A percentile compares a stretch with the other conserved stretches of the same genome.
These are phyloP conservation scores for Percopsis transmontana DNA, from an alignment of 2,113 vertebrate species.

Conservation along the genomic window DNA sequence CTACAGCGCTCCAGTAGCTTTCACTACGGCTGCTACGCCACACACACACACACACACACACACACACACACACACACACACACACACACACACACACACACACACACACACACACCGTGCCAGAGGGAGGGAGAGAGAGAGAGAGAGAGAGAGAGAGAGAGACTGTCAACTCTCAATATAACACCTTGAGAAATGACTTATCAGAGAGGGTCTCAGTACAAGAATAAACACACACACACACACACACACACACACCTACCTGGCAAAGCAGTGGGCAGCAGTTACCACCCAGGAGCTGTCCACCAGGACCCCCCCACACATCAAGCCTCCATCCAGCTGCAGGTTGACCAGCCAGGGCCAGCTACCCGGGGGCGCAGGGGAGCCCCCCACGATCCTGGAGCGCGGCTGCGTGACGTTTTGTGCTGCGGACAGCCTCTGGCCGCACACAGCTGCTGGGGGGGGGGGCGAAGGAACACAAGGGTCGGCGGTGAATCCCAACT, in stretches of 20 bases:
- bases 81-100: slow-evolving; percentile 6
- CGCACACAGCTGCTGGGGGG: slow-evolving; percentile 77
- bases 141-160: not conserved
- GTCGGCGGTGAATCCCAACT: not conserved
- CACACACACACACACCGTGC: slow-evolving; percentile 1
- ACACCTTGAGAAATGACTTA: not conserved
- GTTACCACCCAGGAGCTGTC: slow-evolving; percentile 90
- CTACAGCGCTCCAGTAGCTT: slow-evolving; percentile 87
- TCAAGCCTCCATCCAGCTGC: slow-evolving; percentile 85
- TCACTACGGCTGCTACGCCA: slow-evolving; percentile 82
- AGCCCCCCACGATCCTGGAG: slow-evolving; percentile 87
- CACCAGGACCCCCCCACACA: slow-evolving; percentile 93
- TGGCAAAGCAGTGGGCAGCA: slow-evolving; percentile 91
- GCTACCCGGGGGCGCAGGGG: slow-evolving; percentile 79
- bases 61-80: slow-evolving; percentile 11
- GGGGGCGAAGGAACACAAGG: not conserved
- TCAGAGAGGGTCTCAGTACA: not conserved
- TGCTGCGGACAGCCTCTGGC: slow-evolving; percentile 62
- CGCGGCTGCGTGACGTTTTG: slow-evolving; percentile 76
- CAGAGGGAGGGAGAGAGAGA: not conserved
- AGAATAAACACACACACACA: not conserved
- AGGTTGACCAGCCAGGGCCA: slow-evolving; percentile 96
- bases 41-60: slow-evolving; percentile 11
- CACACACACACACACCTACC: slow-evolving; percentile 72
- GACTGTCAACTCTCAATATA: not conserved